phyloP scores from a whole-genome alignment of 2,888 invertebrate genomes.

The Harmothoe impar region DNA sequence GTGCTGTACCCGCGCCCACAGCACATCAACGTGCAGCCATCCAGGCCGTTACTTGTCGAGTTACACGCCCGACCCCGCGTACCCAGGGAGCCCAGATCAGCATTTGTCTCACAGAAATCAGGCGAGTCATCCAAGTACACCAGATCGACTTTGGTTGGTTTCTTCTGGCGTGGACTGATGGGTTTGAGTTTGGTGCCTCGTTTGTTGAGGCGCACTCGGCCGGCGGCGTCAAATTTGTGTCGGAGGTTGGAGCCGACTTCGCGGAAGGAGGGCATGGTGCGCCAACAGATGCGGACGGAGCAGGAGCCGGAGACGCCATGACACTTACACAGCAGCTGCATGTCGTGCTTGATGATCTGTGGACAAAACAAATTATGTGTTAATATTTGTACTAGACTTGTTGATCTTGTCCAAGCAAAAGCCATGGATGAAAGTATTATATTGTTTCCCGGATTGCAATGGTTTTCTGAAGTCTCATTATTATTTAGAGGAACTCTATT shows the following conservation, averaged over 20 bases:
- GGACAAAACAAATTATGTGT: conserved; percentile 65
- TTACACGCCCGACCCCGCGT: conserved; percentile 93
- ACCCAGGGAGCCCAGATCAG: conserved; percentile 92
- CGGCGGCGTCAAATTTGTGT: conserved; percentile 93
- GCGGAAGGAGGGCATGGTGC: conserved; percentile 90
- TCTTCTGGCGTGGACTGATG: conserved; percentile 77
- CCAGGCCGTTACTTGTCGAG: conserved; percentile 91
- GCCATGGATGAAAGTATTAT: too few species aligned
- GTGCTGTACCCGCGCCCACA: conserved; percentile 93
- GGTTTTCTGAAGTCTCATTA: too few species aligned
- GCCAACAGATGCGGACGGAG: conserved; percentile 95
- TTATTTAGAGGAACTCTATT: too few species aligned
- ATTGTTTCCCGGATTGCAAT: too few species aligned
- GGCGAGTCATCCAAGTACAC: conserved; percentile 95
- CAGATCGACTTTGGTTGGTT: conserved; percentile 93
- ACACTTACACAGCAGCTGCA: conserved; percentile 95
- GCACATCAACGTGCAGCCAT: conserved; percentile 93
- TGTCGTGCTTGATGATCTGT: conserved; percentile 86
- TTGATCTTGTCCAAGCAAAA: too few species aligned
- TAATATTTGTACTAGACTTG: too few species aligned
- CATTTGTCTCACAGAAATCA: conserved; percentile 94
- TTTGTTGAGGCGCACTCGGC: conserved; percentile 87
- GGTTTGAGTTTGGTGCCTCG: conserved; percentile 85
- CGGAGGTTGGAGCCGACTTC: conserved; percentile 90
- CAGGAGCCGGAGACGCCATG: conserved; percentile 97